Percentiles rank a stretch among this genome's conserved stretches.
Conservation (phyloP, 2,113 vertebrate species). For the Erinaceus europaeus region DNA sequence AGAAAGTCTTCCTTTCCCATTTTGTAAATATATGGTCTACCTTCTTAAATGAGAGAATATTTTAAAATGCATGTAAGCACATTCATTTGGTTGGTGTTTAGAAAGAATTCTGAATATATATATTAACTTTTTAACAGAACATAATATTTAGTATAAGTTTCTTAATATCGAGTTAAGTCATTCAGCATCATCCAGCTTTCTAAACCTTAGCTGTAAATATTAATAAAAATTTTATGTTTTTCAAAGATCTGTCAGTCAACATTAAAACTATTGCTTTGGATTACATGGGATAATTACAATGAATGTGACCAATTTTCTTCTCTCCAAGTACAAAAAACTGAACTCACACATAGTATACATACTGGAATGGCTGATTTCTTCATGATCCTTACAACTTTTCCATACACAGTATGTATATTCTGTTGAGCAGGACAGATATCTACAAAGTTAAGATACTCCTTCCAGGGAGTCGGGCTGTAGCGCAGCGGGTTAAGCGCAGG, state of each 20-base stretch:
- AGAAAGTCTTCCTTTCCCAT: slow-evolving; percentile 14
- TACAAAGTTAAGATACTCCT: not conserved
- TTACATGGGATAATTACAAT: not conserved
- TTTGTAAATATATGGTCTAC: not conserved
- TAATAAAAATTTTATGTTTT: not conserved
- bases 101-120: slow-evolving; percentile 24
- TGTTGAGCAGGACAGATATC: not conserved
- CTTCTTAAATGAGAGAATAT: not conserved
- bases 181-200: not conserved
- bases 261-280: not conserved
- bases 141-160: not conserved
- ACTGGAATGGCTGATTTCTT: not conserved
- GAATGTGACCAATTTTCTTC: not conserved
- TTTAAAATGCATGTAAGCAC: not conserved
- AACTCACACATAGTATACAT: slow-evolving; percentile 4
- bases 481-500: no score
- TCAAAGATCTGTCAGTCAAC: not conserved
- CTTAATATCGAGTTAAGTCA: not conserved
- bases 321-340: not conserved
- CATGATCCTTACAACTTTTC: not conserved
- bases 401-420: not conserved
- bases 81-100: not conserved
- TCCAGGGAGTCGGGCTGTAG: no score
- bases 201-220: not conserved
- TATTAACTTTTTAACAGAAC: slow-evolving; percentile 8